phyloP scores from a whole-genome alignment of 2,888 invertebrate species.

The Latheticus oryzae region DNA sequence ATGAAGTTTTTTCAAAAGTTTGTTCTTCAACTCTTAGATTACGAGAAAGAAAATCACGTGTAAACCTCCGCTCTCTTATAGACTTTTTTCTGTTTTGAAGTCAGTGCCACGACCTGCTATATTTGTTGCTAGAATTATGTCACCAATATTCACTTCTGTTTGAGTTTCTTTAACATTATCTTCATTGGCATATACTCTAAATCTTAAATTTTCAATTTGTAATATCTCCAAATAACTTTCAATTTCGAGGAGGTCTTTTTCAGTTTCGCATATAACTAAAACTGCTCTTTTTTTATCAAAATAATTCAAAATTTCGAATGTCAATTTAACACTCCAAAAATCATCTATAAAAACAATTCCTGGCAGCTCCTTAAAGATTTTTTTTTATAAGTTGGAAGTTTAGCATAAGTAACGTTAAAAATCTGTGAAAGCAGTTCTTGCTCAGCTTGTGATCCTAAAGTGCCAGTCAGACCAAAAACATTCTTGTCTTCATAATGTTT shows the following conservation, averaged over 20 bases:
- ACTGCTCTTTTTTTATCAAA: slow-evolving; percentile 49
- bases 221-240: slow-evolving; percentile 36
- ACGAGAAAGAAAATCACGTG: slow-evolving; percentile 57
- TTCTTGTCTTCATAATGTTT: slow-evolving; percentile 46
- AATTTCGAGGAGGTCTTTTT: slow-evolving; percentile 46
- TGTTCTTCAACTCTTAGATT: slow-evolving; percentile 62
- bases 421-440: slow-evolving; percentile 53
- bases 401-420: slow-evolving; percentile 55
- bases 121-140: slow-evolving; percentile 15
- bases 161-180: slow-evolving; percentile 40
- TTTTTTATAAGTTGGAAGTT: slow-evolving; percentile 55
- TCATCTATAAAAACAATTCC: slow-evolving; percentile 38
- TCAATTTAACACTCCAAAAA: slow-evolving; percentile 31
- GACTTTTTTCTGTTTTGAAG: slow-evolving; percentile 40
- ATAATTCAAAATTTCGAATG: slow-evolving; percentile 8
- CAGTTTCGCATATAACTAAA: slow-evolving; percentile 53
- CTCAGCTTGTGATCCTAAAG: slow-evolving; percentile 58
- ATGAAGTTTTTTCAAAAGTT: slow-evolving; percentile 61
- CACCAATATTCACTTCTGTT: slow-evolving; percentile 12
- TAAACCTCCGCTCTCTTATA: slow-evolving; percentile 55
- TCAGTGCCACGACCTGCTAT: slow-evolving; percentile 19
- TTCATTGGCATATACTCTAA: slow-evolving; percentile 39
- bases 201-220: slow-evolving; percentile 7
- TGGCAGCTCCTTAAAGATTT: slow-evolving; percentile 47
- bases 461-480: slow-evolving; percentile 62